Conservation (phyloP, 2,113 vertebrate genomes). For the Spea bombifrons region DNA sequence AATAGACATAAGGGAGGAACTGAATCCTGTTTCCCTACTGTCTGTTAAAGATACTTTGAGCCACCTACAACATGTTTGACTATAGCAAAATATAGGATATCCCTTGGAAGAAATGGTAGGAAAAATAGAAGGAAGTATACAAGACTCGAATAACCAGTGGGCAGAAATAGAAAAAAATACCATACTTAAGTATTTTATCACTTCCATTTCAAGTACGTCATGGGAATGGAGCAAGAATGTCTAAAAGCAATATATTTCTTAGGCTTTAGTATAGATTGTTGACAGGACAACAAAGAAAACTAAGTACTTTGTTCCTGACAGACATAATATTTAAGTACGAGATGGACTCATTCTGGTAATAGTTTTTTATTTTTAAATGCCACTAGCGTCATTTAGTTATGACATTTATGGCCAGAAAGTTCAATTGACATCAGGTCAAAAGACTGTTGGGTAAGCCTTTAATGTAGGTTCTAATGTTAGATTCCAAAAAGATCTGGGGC, state of each 20-base stretch:
- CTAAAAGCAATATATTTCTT: background rate
- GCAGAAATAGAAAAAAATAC: conserved; percentile 1
- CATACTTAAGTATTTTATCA: conserved; percentile 8
- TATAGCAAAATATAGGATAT: conserved; percentile 35
- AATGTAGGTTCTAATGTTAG: background rate
- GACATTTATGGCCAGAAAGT: background rate
- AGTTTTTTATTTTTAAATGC: background rate
- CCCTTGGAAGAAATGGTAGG: conserved; percentile 25
- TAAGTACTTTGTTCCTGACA: background rate
- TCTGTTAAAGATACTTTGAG: conserved; percentile 18
- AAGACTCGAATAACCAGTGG: background rate
- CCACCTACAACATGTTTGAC: conserved; percentile 7
- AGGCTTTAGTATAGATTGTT: background rate
- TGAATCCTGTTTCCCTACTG: conserved; percentile 43
- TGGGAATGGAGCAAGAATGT: background rate
- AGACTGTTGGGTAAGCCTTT: background rate
- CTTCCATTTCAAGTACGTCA: background rate
- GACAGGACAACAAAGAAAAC: background rate
- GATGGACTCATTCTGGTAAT: background rate
- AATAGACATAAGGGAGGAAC: conserved; percentile 38
- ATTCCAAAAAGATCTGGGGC: too few relatives aligned
- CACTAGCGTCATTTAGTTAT: background rate
- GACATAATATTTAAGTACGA: background rate
- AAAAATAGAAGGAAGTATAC: conserved; percentile 13
- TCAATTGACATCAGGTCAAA: background rate